phyloP scores from a whole-genome alignment of 2,797 vertebrate genomes.

The Smutsia temminckii region DNA sequence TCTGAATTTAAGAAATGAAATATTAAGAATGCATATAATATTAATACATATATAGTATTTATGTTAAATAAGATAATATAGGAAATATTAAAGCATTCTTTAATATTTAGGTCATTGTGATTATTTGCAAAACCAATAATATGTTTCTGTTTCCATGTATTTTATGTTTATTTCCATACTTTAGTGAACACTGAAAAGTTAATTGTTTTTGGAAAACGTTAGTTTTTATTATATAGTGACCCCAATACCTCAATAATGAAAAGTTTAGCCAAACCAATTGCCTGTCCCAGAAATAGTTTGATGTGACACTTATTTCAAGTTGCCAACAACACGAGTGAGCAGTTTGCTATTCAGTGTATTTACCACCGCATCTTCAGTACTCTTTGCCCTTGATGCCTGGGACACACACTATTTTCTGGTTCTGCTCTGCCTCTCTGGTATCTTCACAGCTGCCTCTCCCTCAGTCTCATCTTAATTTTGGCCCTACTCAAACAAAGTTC shows the following conservation, averaged over 20 bases:
- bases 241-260: not conserved
- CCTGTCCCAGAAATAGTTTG: not conserved
- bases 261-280: not conserved
- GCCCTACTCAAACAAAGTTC: not conserved
- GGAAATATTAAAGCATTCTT: not conserved
- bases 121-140: not conserved
- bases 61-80: too few species aligned
- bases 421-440: not conserved
- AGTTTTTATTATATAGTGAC: not conserved
- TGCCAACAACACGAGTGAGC: not conserved
- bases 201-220: not conserved
- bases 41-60: too few species aligned
- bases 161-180: not conserved
- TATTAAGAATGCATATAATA: not conserved
- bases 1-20: not conserved
- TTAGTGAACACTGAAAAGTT: not conserved
- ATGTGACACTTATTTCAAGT: not conserved
- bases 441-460: not conserved
- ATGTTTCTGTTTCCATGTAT: not conserved
- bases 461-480: not conserved
- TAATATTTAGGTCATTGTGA: not conserved
- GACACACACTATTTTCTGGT: not conserved
- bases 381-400: not conserved
- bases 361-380: fast-evolving
- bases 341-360: not conserved